A percentile compares a stretch with the other conserved stretches of the same genome.
phyloP scores from a whole-genome alignment of 2,888 invertebrate genomes.

The Ganaspis brasiliensis region DNA sequence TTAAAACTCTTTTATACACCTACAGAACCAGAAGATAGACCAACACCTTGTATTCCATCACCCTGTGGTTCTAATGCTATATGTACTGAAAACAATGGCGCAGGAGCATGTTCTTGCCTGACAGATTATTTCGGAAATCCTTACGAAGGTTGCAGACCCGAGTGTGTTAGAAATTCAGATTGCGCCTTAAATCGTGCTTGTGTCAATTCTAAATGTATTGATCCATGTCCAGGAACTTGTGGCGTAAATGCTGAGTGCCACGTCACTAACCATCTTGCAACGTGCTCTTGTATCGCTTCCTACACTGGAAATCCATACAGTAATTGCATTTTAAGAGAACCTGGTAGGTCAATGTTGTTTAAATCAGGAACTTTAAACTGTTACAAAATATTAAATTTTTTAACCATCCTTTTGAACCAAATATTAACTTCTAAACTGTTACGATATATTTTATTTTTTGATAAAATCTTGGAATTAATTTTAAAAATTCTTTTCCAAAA shows the following conservation, averaged over 20 bases:
- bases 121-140: conserved; percentile 83
- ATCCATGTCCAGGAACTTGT: conserved; percentile 84
- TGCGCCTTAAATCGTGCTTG: conserved; percentile 83
- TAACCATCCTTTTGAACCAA: too few relatives aligned
- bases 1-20: conserved; percentile 11
- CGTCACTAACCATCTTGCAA: conserved; percentile 69
- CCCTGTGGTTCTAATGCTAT: conserved; percentile 81
- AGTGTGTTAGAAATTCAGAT: conserved; percentile 83
- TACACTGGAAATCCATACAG: conserved; percentile 80
- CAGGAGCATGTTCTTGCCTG: conserved; percentile 82
- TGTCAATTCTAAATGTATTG: conserved; percentile 82
- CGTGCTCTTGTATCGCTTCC: conserved; percentile 80
- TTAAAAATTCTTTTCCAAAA: conserved; percentile 45
- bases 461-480: too few relatives aligned
- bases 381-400: too few relatives aligned
- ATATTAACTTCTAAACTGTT: too few relatives aligned
- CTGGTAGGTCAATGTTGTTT: conserved; percentile 1
- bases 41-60: conserved; percentile 55
- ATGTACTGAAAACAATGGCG: conserved; percentile 81
- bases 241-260: conserved; percentile 80
- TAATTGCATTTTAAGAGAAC: conserved; percentile 27
- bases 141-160: conserved; percentile 83
- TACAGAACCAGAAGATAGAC: conserved; percentile 46
- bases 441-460: background rate
- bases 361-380: background rate